phyloP scores from a whole-genome alignment of 2,113 vertebrate species.

The Macaca fascicularis region DNA sequence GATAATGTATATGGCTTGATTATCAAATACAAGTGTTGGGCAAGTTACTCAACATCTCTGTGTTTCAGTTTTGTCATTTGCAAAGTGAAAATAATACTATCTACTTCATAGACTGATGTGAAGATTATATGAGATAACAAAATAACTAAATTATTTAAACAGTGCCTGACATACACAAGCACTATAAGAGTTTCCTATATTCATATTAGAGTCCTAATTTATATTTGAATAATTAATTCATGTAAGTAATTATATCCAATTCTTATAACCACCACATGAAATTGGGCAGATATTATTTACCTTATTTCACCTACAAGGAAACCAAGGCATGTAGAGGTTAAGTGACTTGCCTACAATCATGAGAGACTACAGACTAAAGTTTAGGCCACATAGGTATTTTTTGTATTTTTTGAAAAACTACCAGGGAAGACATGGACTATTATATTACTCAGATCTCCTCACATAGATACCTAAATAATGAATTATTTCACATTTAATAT shows the following conservation, averaged over 20 bases:
- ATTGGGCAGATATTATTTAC: neutral
- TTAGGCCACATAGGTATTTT: neutral
- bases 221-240: neutral
- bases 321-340: neutral
- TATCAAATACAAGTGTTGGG: neutral
- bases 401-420: conserved; percentile 22
- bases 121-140: neutral
- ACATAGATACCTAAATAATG: neutral
- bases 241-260: neutral
- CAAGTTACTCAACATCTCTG: neutral
- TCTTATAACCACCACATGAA: neutral
- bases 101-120: neutral
- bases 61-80: conserved; percentile 21
- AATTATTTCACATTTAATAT: conserved; percentile 14
- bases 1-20: neutral
- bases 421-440: neutral
- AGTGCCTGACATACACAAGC: neutral
- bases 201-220: neutral
- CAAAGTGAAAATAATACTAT: conserved; percentile 38
- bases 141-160: neutral
- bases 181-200: neutral
- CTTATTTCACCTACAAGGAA: neutral
- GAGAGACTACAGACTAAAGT: neutral
- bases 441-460: conserved; percentile 22
- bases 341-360: neutral